These are phyloP conservation scores for Galleria mellonella DNA, from an alignment of 1,140 invertebrate species.

Conservation along the genomic window DNA sequence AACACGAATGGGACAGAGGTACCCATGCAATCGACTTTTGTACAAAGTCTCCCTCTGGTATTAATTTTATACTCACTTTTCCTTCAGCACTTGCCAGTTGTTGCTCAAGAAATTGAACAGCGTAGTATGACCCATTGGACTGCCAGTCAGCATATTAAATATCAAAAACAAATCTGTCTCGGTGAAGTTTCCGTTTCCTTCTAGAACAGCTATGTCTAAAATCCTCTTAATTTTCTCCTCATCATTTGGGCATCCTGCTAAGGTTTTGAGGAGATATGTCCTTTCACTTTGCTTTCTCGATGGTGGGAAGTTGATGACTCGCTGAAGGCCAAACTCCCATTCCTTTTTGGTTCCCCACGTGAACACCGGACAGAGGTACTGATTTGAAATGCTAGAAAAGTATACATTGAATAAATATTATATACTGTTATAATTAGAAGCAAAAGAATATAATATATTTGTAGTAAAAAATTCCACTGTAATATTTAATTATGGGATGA, in stretches of 20 bases:
- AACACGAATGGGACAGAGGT: no score
- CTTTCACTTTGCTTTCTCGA: constrained; percentile 80
- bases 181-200: constrained; percentile 80
- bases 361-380: constrained; percentile 85
- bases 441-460: no score
- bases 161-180: constrained; percentile 83
- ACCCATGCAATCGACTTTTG: no score
- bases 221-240: constrained; percentile 79
- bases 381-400: constrained; percentile 79
- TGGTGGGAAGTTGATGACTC: constrained; percentile 82
- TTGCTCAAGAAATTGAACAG: constrained; percentile 80
- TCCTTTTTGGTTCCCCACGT: constrained; percentile 84
- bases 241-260: constrained; percentile 83
- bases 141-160: constrained; percentile 80
- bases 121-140: constrained; percentile 79
- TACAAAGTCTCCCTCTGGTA: no score
- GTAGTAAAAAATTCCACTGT: no score
- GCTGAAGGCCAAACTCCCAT: constrained; percentile 85
- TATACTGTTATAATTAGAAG: not conserved
- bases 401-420: not conserved
- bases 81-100: constrained; percentile 79
- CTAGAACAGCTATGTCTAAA: constrained; percentile 79
- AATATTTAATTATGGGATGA: no score
- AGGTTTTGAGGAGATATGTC: constrained; percentile 83
- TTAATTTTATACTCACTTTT: constrained; percentile 69